phyloP scores from a whole-genome alignment of 1,140 invertebrate species.

The Harpegnathos saltator region DNA sequence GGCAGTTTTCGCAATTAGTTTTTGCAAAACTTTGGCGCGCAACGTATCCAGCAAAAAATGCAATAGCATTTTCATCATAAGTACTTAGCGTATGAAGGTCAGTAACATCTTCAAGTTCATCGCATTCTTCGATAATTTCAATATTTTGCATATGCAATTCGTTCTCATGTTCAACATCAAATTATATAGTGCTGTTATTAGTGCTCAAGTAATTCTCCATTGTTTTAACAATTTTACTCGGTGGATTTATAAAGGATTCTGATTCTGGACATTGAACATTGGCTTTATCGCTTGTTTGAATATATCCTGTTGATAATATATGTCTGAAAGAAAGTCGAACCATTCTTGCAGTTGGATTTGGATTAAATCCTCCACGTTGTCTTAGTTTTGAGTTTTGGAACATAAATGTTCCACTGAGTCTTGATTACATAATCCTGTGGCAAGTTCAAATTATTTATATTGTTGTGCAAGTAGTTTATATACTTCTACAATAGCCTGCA shows the following conservation, averaged over 20 bases:
- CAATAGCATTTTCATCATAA: constrained; percentile 23
- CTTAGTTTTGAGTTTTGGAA: constrained; percentile 15
- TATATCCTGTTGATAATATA: constrained; percentile 1
- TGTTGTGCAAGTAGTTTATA: neutral
- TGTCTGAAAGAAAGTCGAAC: neutral
- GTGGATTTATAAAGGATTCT: constrained; percentile 1
- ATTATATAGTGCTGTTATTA: neutral
- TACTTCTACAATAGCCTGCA: neutral
- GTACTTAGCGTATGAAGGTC: neutral
- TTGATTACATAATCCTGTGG: no score
- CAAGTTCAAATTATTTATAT: constrained; percentile 1
- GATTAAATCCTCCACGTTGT: constrained; percentile 3
- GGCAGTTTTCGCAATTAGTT: neutral
- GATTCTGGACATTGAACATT: constrained; percentile 16
- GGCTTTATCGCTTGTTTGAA: neutral
- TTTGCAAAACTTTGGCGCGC: neutral
- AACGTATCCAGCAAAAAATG: constrained; percentile 15
- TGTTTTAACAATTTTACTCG: neutral
- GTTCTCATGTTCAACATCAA: neutral
- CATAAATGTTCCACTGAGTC: constrained; percentile 27
- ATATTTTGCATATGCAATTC: neutral
- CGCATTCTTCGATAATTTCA: neutral
- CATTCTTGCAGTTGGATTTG: constrained; percentile 9
- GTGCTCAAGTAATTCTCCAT: neutral
- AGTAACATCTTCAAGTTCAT: neutral